These are phyloP conservation scores for Rotaria socialis DNA, from an alignment of 2,888 invertebrate genomes.

Conservation along the genomic window DNA sequence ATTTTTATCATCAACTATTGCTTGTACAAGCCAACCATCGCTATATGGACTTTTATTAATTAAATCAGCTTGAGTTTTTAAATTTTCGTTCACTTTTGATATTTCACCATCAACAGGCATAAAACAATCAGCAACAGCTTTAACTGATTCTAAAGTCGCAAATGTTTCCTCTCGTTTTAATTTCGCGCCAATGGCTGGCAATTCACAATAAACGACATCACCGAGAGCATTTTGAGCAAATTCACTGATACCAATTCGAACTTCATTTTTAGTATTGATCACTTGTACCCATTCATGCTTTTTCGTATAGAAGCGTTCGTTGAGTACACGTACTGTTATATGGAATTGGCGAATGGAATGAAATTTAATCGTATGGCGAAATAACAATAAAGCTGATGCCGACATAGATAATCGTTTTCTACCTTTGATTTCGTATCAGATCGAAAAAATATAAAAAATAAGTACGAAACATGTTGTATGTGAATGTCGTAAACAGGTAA, in stretches of 20 bases:
- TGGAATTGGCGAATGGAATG: constrained; percentile 6
- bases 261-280: constrained; percentile 32
- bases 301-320: constrained; percentile 36
- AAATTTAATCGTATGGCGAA: neutral
- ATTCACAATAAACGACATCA: constrained; percentile 44
- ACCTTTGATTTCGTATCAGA: neutral
- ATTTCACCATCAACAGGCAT: constrained; percentile 42
- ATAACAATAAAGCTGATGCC: neutral
- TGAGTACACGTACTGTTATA: neutral
- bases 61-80: constrained; percentile 39
- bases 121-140: constrained; percentile 45
- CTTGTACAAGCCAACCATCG: constrained; percentile 42
- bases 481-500: neutral
- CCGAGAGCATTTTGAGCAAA: constrained; percentile 45
- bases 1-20: constrained; percentile 22
- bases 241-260: constrained; percentile 44
- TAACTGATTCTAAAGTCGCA: constrained; percentile 46
- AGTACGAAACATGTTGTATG: neutral
- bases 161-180: constrained; percentile 40
- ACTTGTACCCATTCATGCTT: constrained; percentile 46
- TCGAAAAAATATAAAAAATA: neutral
- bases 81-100: constrained; percentile 36
- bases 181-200: constrained; percentile 42
- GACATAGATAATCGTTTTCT: neutral
- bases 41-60: constrained; percentile 41